Conservation (phyloP, 2,888 invertebrate genomes). For the Melanargia galathea region DNA sequence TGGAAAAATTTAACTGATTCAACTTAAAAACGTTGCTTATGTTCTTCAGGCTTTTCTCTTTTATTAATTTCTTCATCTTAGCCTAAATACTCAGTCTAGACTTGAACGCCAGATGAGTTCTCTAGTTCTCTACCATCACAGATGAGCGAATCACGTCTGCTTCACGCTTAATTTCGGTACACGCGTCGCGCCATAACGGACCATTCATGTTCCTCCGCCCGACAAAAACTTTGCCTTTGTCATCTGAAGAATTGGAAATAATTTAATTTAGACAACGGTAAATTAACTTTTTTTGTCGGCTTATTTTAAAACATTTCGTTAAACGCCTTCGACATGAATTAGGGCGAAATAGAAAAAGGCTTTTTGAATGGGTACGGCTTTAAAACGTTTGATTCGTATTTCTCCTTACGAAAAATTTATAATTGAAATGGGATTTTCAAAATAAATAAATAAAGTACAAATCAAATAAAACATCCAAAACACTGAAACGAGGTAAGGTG, state of each 20-base stretch:
- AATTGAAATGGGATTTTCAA: no score
- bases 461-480: no score
- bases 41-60: no score
- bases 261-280: slow-evolving; percentile 30
- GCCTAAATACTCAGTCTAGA: neutral
- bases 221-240: slow-evolving; percentile 33
- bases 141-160: slow-evolving; percentile 7
- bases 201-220: slow-evolving; percentile 15
- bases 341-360: neutral
- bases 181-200: slow-evolving; percentile 25
- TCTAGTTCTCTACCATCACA: neutral
- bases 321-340: neutral
- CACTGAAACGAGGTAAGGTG: no score
- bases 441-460: no score
- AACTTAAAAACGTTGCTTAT: no score
- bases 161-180: slow-evolving; percentile 21
- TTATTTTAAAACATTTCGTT: slow-evolving; percentile 4
- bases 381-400: no score
- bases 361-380: neutral
- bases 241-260: slow-evolving; percentile 27
- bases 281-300: slow-evolving; percentile 4
- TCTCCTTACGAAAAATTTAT: no score
- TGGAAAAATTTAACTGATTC: no score
- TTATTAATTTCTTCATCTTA: neutral
- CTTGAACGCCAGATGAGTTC: neutral